Evolutionary conservation across 2,113 vertebrate species (phyloP).

Genomic region (Prochilodus magdalenae): DNA sequence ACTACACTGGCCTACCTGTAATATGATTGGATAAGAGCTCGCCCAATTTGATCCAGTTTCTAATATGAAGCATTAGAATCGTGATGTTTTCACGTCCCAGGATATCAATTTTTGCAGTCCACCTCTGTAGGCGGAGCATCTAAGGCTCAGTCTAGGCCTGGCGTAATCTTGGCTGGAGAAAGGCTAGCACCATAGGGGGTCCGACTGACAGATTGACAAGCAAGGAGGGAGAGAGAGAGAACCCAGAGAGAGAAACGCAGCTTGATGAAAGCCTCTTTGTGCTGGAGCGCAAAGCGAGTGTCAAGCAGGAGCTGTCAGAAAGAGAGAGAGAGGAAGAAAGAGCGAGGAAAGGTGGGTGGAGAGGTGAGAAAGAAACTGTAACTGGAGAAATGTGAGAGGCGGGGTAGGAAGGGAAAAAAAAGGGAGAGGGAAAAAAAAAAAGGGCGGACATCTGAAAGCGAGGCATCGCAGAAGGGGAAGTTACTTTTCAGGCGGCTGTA

Average conservation of each 20-base stretch:
- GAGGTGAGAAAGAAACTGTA: conserved; percentile 26
- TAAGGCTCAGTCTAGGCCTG: background rate
- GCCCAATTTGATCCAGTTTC: too few relatives aligned
- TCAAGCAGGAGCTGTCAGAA: conserved; percentile 32
- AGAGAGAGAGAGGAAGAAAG: conserved; percentile 24
- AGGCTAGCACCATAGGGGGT: conserved; percentile 13
- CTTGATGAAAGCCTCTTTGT: conserved; percentile 45
- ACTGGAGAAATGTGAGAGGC: conserved; percentile 3
- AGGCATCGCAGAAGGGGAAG: conserved; percentile 5
- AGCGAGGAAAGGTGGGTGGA: conserved; percentile 19
- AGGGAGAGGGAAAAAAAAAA: background rate
- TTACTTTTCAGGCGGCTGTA: conserved; percentile 26
- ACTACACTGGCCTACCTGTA: too few relatives aligned
- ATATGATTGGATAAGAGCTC: too few relatives aligned
- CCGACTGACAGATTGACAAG: conserved; percentile 36
- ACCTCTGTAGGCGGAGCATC: background rate
- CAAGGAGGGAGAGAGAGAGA: conserved; percentile 6
- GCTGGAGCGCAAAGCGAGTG: conserved; percentile 22
- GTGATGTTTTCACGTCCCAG: background rate
- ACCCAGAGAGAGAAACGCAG: conserved; percentile 14
- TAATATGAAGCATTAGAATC: background rate
- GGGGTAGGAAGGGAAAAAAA: background rate
- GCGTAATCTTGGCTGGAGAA: conserved; percentile 14
- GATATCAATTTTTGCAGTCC: background rate
- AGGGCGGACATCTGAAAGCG: conserved; percentile 9